Evolutionary conservation across 1,140 invertebrate genomes (phyloP).

Genomic region (Theocolax elegans): DNA sequence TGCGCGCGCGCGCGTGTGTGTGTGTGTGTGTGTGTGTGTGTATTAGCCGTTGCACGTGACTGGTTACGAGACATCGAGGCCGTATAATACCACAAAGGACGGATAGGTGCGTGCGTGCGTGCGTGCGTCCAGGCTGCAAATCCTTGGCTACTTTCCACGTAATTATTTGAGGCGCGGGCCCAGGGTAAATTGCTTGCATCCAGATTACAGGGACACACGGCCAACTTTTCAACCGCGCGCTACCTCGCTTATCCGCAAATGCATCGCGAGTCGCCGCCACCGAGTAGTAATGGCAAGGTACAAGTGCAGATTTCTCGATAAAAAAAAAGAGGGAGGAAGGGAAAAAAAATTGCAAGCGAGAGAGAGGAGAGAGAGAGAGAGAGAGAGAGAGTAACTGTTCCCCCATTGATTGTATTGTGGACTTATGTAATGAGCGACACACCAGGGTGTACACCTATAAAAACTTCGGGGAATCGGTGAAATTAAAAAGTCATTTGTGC

Average conservation of each 20-base stretch:
- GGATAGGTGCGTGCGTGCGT: constrained; percentile 18
- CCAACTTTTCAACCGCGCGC: too few relatives aligned
- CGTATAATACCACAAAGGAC: not conserved
- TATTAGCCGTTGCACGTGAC: constrained; percentile 21
- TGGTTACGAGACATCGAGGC: not conserved
- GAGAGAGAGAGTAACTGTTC: not conserved
- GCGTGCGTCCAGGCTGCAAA: constrained; percentile 45
- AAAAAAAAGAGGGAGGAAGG: constrained; percentile 32
- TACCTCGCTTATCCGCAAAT: constrained; percentile 49
- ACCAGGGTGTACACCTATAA: not conserved
- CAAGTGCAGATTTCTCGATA: constrained; percentile 52
- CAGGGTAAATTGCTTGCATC: constrained; percentile 48
- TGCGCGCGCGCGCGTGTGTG: not conserved
- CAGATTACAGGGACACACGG: constrained; percentile 52
- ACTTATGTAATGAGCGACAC: not conserved
- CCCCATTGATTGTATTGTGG: not conserved
- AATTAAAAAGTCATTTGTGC: constrained; percentile 19
- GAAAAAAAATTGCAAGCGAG: not conserved
- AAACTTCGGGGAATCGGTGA: constrained; percentile 16
- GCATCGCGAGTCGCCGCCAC: constrained; percentile 43
- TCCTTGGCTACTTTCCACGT: constrained; percentile 48
- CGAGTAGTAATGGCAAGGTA: constrained; percentile 43
- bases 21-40: too few relatives aligned
- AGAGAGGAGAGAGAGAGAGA: not conserved
- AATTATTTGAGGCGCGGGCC: constrained; percentile 42